These are phyloP conservation scores for Ctenosaura bakeri DNA, from an alignment of 2,797 vertebrate genomes.

Conservation along the genomic window DNA sequence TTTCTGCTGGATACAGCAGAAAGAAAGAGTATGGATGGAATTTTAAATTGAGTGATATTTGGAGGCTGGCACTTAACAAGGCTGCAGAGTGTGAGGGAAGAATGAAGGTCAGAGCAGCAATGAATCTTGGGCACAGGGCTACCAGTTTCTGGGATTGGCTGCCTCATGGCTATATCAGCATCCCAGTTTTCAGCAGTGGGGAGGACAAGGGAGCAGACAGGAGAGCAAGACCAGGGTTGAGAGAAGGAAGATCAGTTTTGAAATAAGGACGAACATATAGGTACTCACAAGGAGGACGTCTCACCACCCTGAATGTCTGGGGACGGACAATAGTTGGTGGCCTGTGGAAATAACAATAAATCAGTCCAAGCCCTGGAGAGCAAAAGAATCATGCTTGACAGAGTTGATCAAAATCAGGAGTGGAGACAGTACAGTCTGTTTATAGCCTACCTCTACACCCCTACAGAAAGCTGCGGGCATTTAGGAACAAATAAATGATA, in stretches of 20 bases:
- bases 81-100: no score
- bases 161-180: not conserved
- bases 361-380: not conserved
- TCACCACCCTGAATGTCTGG: slow-evolving; percentile 26
- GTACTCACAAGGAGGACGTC: slow-evolving; percentile 41
- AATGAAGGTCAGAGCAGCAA: not conserved
- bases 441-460: no score
- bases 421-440: no score
- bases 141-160: not conserved
- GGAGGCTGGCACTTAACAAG: not conserved
- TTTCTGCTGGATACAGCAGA: not conserved
- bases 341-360: slow-evolving; percentile 4
- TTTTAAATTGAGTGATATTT: not conserved
- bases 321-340: not conserved
- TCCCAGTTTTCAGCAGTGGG: not conserved
- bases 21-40: not conserved
- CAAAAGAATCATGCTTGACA: not conserved
- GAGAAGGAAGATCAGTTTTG: not conserved
- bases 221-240: not conserved
- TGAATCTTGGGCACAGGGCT: not conserved
- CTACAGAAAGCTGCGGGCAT: no score
- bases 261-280: not conserved
- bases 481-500: no score
- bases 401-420: no score
- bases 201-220: no score